These are phyloP conservation scores for Pterocles gutturalis DNA, from an alignment of 2,113 vertebrate genomes.

Conservation along the genomic window DNA sequence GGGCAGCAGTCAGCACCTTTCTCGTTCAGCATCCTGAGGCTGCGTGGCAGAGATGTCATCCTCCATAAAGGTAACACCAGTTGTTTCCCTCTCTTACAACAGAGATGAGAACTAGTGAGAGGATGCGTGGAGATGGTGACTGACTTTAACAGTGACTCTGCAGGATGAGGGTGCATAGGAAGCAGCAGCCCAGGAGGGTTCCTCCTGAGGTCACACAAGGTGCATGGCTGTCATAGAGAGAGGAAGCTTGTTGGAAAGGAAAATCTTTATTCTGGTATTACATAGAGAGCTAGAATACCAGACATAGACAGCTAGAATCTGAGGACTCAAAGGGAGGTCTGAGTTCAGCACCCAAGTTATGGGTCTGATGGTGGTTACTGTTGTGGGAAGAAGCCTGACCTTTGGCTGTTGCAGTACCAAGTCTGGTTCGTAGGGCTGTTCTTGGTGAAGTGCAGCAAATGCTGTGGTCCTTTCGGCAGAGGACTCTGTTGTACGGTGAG, in stretches of 20 bases:
- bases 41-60: not conserved
- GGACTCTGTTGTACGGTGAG: not conserved
- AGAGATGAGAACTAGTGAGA: not conserved
- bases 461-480: not conserved
- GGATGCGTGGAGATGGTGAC: not conserved
- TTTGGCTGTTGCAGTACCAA: not conserved
- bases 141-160: not conserved
- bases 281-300: not conserved
- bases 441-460: not conserved
- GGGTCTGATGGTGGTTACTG: not conserved
- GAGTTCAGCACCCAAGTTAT: not conserved
- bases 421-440: not conserved
- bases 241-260: not conserved
- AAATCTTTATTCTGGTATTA: not conserved
- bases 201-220: not conserved
- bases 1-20: not conserved
- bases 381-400: not conserved
- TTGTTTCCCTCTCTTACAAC: not conserved
- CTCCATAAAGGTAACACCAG: not conserved
- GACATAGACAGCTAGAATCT: not conserved
- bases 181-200: not conserved
- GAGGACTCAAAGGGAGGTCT: not conserved
- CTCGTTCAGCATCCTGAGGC: fast-evolving
- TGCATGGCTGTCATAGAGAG: not conserved
- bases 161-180: not conserved